Conservation (phyloP, 92 coral and sea anemone genomes). For the Pocillopora grandis region DNA sequence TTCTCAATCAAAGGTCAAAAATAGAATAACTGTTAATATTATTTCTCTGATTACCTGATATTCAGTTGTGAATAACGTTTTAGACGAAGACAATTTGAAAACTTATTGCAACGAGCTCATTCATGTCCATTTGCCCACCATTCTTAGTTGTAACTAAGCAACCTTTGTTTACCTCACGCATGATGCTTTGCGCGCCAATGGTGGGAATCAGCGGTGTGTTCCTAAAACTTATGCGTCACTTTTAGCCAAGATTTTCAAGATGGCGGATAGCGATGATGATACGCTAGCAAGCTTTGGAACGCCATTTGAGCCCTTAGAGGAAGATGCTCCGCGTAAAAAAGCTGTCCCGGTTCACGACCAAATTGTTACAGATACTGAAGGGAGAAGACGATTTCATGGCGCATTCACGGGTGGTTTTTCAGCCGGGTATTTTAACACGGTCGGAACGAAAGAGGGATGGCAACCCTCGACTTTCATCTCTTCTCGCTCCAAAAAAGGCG, state of each 20-base stretch:
- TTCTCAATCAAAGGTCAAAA: background rate
- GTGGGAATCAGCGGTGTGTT: constrained; percentile 20
- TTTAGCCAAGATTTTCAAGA: constrained; percentile 39
- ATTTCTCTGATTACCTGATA: background rate
- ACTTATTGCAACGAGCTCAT: background rate
- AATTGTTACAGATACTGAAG: constrained; percentile 89
- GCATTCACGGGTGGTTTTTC: constrained; percentile 99
- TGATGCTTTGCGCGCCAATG: constrained; percentile 9
- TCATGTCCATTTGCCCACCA: constrained; percentile 15
- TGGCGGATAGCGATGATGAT: constrained; percentile 93
- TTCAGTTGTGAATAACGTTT: background rate
- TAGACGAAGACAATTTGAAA: background rate
- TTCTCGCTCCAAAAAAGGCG: constrained; percentile 78
- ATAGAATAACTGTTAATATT: no score
- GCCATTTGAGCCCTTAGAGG: constrained; percentile 81
- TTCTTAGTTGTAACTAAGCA: constrained; percentile 30
- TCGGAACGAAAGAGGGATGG: constrained; percentile 99
- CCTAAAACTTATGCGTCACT: background rate
- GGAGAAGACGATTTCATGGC: constrained; percentile 98
- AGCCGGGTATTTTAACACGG: constrained; percentile 99
- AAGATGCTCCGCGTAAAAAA: constrained; percentile 96
- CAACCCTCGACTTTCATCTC: constrained; percentile 85
- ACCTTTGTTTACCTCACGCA: constrained; percentile 6
- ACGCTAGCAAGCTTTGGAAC: constrained; percentile 83
- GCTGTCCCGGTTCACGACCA: constrained; percentile 96